A percentile compares a stretch with the other conserved stretches of the same genome.
Evolutionary conservation across 1,140 invertebrate genomes (phyloP).

Genomic region (Neodiprion virginianus): DNA sequence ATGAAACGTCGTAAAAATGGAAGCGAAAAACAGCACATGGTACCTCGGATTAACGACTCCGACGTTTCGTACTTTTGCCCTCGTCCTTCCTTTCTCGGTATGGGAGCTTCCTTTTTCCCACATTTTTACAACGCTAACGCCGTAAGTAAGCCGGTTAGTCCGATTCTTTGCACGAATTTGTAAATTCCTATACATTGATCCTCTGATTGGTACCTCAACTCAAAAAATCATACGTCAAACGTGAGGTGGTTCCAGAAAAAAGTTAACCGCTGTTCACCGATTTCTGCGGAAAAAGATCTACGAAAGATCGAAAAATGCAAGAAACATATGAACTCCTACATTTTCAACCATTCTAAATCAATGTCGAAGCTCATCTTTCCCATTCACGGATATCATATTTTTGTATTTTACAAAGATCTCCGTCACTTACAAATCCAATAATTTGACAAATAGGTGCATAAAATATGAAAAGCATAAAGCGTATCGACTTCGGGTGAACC

Average conservation of each 20-base stretch:
- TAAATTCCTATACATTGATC: not conserved
- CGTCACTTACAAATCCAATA: too few species aligned
- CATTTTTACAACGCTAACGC: not conserved
- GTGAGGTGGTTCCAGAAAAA: not conserved
- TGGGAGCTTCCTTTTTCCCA: not conserved
- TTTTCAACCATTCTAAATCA: not conserved
- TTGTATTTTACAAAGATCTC: too few species aligned
- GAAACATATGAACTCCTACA: not conserved
- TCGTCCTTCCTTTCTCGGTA: not conserved
- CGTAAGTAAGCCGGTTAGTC: not conserved
- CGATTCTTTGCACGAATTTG: not conserved
- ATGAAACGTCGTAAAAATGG: not conserved
- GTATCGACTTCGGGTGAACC: too few species aligned
- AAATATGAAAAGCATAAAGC: too few species aligned
- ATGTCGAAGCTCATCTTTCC: not conserved
- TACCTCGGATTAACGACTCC: not conserved
- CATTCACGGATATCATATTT: too few species aligned
- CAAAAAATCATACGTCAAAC: not conserved
- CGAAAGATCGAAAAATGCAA: not conserved
- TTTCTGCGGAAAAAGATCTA: not conserved
- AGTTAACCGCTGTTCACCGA: too few species aligned
- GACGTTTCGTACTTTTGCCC: not conserved
- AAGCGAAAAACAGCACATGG: not conserved
- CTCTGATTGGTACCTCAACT: not conserved
- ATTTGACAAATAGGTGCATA: too few species aligned